These are phyloP conservation scores for Holocentrus rufus DNA, from an alignment of 2,797 vertebrate genomes.

Conservation along the genomic window DNA sequence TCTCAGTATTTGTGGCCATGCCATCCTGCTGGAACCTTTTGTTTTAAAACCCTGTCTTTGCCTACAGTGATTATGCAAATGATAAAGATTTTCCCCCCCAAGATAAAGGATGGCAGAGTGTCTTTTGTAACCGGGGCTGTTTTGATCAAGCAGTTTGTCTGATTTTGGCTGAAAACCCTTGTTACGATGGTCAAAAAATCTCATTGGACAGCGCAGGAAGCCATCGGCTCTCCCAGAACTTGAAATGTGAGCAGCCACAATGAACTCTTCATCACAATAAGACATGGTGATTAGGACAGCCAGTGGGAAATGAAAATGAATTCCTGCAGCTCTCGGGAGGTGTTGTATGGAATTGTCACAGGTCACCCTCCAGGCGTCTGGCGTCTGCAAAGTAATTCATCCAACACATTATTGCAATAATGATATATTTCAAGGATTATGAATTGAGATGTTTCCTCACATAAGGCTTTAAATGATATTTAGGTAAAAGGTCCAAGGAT, in stretches of 20 bases:
- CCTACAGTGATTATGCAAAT: constrained; percentile 1
- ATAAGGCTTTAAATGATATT: constrained; percentile 82
- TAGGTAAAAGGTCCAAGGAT: constrained; percentile 75
- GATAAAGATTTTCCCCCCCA: not conserved
- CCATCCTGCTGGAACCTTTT: not conserved
- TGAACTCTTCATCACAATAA: constrained; percentile 82
- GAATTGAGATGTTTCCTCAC: constrained; percentile 81
- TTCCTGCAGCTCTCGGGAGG: constrained; percentile 77
- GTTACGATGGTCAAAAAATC: constrained; percentile 35
- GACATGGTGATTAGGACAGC: constrained; percentile 82
- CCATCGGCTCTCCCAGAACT: constrained; percentile 47
- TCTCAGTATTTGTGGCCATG: not conserved
- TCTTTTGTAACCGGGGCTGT: constrained; percentile 27
- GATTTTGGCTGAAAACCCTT: constrained; percentile 35
- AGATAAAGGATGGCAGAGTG: not conserved
- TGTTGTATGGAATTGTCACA: constrained; percentile 79
- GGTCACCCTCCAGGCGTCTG: constrained; percentile 78
- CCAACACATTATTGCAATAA: constrained; percentile 81
- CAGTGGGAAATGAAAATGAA: constrained; percentile 86
- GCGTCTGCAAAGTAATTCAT: constrained; percentile 82
- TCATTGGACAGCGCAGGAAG: constrained; percentile 42
- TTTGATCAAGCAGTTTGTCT: constrained; percentile 45
- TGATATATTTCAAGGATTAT: constrained; percentile 82
- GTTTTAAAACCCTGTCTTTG: not conserved
- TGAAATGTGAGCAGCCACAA: constrained; percentile 74